Evolutionary conservation across 2,797 vertebrate genomes (phyloP).

Genomic region (Euphonia xanthogaster): DNA sequence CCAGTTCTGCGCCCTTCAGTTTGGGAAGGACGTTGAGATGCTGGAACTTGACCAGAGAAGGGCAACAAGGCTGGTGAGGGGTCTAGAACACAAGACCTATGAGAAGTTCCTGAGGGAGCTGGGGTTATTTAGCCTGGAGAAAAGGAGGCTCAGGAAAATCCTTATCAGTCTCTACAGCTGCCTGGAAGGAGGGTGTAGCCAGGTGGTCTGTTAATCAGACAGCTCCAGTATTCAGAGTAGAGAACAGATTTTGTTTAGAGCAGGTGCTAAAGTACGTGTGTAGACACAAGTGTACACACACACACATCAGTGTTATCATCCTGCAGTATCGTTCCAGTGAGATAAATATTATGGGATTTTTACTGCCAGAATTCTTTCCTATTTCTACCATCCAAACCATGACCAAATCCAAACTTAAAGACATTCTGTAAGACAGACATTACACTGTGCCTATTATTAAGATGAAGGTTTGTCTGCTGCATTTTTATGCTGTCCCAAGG

Average conservation of each 20-base stretch:
- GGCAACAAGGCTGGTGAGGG: background rate
- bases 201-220: background rate
- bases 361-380: background rate
- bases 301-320: background rate
- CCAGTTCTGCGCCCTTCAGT: background rate
- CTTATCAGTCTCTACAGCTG: background rate
- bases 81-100: background rate
- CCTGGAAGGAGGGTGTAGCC: background rate
- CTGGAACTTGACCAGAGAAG: background rate
- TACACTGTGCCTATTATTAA: background rate
- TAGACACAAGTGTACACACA: background rate
- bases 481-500: background rate
- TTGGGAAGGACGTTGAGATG: background rate
- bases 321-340: background rate
- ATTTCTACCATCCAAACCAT: background rate
- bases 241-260: background rate
- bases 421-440: background rate
- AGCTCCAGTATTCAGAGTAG: background rate
- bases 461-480: background rate
- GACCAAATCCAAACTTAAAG: background rate
- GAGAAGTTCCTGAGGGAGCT: rapidly evolving
- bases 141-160: background rate
- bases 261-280: background rate
- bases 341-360: background rate
- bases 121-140: background rate